phyloP scores from a whole-genome alignment of 2,797 vertebrate genomes.

The Takifugu rubripes region DNA sequence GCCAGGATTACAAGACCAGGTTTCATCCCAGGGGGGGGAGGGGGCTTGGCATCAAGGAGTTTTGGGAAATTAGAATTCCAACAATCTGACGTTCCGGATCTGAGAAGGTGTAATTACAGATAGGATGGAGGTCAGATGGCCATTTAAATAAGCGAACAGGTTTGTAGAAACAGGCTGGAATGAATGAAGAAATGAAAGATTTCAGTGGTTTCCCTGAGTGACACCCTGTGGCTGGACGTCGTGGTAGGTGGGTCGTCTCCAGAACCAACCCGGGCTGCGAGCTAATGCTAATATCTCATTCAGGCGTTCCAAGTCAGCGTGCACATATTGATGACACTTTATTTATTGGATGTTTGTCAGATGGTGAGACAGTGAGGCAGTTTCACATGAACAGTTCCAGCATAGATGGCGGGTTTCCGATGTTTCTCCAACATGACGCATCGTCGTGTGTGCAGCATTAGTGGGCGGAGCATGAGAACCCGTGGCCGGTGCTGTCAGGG shows the following conservation, averaged over 20 bases:
- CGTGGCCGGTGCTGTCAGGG: background rate
- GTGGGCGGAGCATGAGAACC: background rate
- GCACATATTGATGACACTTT: background rate
- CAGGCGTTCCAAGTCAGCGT: background rate
- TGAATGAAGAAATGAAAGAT: too few relatives aligned
- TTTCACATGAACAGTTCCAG: background rate
- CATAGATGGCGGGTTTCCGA: background rate
- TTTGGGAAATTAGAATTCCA: background rate
- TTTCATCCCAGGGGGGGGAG: too few relatives aligned
- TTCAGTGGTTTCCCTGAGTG: background rate
- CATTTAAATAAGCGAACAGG: slow-evolving; percentile 31
- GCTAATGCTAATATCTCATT: too few relatives aligned
- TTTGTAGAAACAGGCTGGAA: background rate
- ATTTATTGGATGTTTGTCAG: background rate
- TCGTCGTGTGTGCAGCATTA: background rate
- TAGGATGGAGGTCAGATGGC: slow-evolving; percentile 3
- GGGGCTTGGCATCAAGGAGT: background rate
- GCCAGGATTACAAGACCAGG: too few relatives aligned
- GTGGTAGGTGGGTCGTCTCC: too few relatives aligned
- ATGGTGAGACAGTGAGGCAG: background rate
- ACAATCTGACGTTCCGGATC: slow-evolving; percentile 4
- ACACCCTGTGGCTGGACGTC: too few relatives aligned
- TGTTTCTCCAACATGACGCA: background rate
- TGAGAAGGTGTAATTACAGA: slow-evolving; percentile 12
- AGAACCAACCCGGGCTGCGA: too few relatives aligned